Evolutionary conservation across 2,888 invertebrate genomes (phyloP), one percentile per base, ranked within the genome.

Genomic region (Nomada goodeniana): DNA sequence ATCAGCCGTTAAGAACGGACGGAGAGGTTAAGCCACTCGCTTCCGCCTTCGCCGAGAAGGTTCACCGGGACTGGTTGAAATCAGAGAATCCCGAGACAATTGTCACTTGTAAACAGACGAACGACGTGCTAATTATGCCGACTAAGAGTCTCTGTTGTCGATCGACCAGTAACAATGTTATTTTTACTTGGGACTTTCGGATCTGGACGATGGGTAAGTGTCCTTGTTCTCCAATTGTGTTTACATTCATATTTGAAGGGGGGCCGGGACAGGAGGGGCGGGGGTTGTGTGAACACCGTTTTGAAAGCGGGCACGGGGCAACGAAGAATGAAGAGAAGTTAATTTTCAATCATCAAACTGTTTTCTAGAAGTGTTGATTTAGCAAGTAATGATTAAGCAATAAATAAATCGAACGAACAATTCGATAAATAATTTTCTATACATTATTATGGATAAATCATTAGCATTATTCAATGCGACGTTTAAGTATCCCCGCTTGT

Each of bases 31-130:
- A 50, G 11, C 11, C 44, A 9, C 52, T 63, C 29, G 29, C 57
- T 52, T 72, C 80, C 29, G 55, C 60, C 50, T 89, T 89, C 68
- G 82, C 83, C 44, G 78, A 83, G 26, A 61, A 64, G 10, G 61
- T 88, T 13, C 83, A 83, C 0, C 50, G 65, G 15, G 83, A 86
- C 1, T 91, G 90, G 90, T 63, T 89, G 20, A 87, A 82, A 55
- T 80, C 89, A 15, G 55, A 67, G 10, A 69, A 75, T 2, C 89
- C 89, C n/a, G 83, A 79, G 42, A 13, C 29, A 7, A 18, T 65
- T 50, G 10, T 71, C 20, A 53, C 78, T 65, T 82, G 76, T 11
- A 53, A 82, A 36, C 44, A 59, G 0, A 13, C 69, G 29, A 20
- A 70, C 9, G 47, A 77, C 15, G 75, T 82, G 36, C 44, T 57